phyloP scores from a whole-genome alignment of 2,797 vertebrate species.

The Poliocrania exsul region DNA sequence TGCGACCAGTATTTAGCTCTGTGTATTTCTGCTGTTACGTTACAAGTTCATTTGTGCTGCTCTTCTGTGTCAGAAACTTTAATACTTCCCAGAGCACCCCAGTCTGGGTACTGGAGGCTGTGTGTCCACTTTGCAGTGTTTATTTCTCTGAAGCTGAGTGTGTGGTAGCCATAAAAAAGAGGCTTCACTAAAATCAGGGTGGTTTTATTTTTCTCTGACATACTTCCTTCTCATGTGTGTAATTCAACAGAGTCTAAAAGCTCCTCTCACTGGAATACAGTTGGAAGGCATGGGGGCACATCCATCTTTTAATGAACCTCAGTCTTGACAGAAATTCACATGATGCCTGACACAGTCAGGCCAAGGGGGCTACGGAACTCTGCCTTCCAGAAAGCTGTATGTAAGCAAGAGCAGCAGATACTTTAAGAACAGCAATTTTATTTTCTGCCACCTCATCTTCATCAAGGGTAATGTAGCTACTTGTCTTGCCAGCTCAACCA shows the following conservation, averaged over 20 bases:
- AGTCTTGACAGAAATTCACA: background rate
- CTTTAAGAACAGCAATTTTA: background rate
- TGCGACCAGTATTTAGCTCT: background rate
- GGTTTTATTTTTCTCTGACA: background rate
- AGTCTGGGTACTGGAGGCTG: background rate
- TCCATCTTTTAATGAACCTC: background rate
- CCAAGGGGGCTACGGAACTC: background rate
- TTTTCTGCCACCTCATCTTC: background rate
- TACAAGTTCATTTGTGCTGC: background rate
- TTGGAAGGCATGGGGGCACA: background rate
- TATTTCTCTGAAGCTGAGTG: slow-evolving; percentile 23
- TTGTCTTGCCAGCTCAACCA: background rate
- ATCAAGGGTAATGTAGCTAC: background rate
- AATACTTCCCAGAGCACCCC: slow-evolving; percentile 36
- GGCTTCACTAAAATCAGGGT: background rate
- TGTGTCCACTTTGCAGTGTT: slow-evolving; percentile 29
- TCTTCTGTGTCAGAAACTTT: slow-evolving; percentile 52
- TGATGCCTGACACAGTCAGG: background rate
- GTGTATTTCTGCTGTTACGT: slow-evolving; percentile 40
- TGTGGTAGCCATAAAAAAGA: background rate
- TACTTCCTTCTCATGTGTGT: background rate
- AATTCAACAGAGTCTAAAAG: background rate
- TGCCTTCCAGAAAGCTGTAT: background rate
- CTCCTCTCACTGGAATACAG: background rate
- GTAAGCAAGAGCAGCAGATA: background rate